Base-by-base conservation (phyloP, 2,888 invertebrate genomes). In the Brenthis daphne region DNA sequence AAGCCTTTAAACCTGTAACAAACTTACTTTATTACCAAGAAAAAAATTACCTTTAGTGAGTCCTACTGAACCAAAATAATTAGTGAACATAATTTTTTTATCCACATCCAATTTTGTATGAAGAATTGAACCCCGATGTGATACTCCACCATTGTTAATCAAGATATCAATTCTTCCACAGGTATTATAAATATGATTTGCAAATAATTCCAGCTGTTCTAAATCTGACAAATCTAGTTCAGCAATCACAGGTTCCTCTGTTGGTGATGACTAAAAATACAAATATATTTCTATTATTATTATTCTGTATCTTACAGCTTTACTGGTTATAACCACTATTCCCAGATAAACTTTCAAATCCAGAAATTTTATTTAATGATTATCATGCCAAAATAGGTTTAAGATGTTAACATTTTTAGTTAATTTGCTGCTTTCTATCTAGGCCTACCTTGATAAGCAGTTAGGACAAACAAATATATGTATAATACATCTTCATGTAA, bases 51-150 rank as follows among this genome's bases (percentile, higher is more conserved):
- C 97, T 95, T 98, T 98, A 1, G 98, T 98, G 37, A 99, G 88
- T 50, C 96, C 97, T 66, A 99, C 95, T 74, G 98, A 95, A 16
- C 99, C 99, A 91, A 99, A 98, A 87, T 98, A 99, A 92, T 99
- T 99, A 8, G 98, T 96, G 51, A 95, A 90, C 99, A 99, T 99
- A 56, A 99, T 94, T 90, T 96, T 95, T 71, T 96, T 93, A 85
- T 98, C 96, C 12, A 99, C 97, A 82, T 97, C 96, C 53, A 97
- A 86, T 55, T 94, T 93, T 0, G 99, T 98, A 57, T 96, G 93
- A 24, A 95, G 77, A 63, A 96, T 94, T 75, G 95, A 94, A 0
- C 98, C 98, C 77, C 98, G 93, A 69, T 96, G 94, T 24, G 96
- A 96, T 65, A 98, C 94, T 0, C 99, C 99, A 54, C 97, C 98